phyloP scores from a whole-genome alignment of 2,888 invertebrate species.

The Oasisia sp. region DNA sequence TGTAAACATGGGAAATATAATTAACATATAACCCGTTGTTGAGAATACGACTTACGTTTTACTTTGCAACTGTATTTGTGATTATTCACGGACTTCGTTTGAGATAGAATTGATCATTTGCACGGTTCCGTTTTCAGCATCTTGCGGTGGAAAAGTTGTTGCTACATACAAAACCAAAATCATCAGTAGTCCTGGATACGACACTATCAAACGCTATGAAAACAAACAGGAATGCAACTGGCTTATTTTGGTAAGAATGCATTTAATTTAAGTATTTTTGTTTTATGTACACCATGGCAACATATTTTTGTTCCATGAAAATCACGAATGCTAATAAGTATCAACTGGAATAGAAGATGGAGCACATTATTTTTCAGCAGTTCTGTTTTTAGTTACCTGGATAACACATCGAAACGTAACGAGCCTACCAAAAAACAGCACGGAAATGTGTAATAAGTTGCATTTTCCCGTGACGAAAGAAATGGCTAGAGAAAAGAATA shows the following conservation, averaged over 20 bases:
- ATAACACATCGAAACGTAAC: no score
- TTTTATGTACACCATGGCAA: no score
- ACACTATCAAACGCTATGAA: slow-evolving; percentile 25
- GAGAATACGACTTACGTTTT: slow-evolving; percentile 49
- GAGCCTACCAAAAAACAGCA: no score
- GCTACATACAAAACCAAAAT: background rate
- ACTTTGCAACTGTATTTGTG: background rate
- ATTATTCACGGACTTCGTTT: background rate
- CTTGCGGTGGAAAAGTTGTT: slow-evolving; percentile 18
- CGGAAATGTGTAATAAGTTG: no score
- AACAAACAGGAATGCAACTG: slow-evolving; percentile 41
- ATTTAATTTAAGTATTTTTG: background rate
- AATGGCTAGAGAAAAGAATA: no score
- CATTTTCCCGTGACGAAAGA: no score
- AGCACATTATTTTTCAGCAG: no score
- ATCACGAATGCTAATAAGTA: no score
- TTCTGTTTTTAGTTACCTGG: no score
- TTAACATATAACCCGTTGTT: slow-evolving; percentile 31
- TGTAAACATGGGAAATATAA: background rate
- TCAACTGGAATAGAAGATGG: no score
- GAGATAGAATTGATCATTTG: background rate
- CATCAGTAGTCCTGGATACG: slow-evolving; percentile 40
- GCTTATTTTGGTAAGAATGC: slow-evolving; percentile 38
- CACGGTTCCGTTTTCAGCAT: background rate
- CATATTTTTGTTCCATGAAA: no score